These are phyloP conservation scores for Anticlea derivata DNA, from an alignment of 2,888 invertebrate genomes.

Conservation along the genomic window DNA sequence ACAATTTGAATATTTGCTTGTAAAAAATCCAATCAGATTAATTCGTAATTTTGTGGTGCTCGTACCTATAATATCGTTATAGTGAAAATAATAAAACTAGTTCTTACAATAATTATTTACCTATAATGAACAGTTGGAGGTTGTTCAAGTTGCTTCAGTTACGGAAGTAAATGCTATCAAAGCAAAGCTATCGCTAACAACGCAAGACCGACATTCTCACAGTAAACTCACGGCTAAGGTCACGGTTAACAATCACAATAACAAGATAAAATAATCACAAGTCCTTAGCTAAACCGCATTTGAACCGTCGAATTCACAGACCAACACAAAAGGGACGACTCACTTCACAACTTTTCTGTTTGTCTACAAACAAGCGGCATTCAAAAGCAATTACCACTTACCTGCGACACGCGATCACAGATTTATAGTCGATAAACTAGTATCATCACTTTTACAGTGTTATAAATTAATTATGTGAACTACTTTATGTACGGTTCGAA, in stretches of 20 bases:
- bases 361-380: slow-evolving; percentile 71
- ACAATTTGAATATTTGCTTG: no score
- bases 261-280: slow-evolving; percentile 16
- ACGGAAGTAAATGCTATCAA: slow-evolving; percentile 19
- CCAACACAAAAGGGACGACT: slow-evolving; percentile 66
- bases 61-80: no score
- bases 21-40: neutral
- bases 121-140: no score
- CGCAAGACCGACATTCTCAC: slow-evolving; percentile 18
- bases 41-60: no score
- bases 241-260: slow-evolving; percentile 19
- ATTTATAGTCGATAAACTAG: slow-evolving; percentile 81
- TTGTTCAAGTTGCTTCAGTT: neutral
- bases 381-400: slow-evolving; percentile 81
- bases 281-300: slow-evolving; percentile 37
- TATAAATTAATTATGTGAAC: slow-evolving; percentile 79
- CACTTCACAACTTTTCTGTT: slow-evolving; percentile 54
- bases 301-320: slow-evolving; percentile 62
- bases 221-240: slow-evolving; percentile 23
- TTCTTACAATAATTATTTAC: no score
- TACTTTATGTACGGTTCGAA: slow-evolving; percentile 50
- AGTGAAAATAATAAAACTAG: no score
- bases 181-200: slow-evolving; percentile 17
- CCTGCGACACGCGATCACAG: slow-evolving; percentile 81
- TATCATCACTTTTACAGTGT: slow-evolving; percentile 81